Evolutionary conservation across 1,140 invertebrate genomes (phyloP).

Genomic region (Euglossa dilemma): DNA sequence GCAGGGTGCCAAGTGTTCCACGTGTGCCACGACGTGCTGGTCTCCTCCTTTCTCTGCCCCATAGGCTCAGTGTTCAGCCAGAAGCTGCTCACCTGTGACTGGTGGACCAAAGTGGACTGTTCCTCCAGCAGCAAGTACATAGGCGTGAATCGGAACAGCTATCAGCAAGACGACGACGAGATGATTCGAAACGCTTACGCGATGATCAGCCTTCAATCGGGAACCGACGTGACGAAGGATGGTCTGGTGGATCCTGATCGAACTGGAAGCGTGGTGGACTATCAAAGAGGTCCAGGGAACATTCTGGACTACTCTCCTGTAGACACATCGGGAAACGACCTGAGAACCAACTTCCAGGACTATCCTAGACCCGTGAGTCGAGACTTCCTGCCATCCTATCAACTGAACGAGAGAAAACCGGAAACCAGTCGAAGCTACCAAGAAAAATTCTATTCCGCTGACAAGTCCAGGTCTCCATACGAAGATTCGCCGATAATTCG

Average conservation of each 20-base stretch:
- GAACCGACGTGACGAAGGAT: constrained; percentile 59
- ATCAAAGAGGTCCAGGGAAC: constrained; percentile 32
- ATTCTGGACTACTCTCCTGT: constrained; percentile 52
- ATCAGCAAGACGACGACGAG: constrained; percentile 76
- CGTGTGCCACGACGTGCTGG: constrained; percentile 82
- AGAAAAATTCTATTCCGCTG: not conserved
- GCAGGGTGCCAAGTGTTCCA: constrained; percentile 83
- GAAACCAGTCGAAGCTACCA: constrained; percentile 9
- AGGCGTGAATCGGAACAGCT: constrained; percentile 66
- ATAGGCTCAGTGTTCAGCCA: constrained; percentile 84
- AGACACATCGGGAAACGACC: constrained; percentile 62
- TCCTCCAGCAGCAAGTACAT: constrained; percentile 73
- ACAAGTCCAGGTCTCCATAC: constrained; percentile 56
- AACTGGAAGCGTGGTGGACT: constrained; percentile 31
- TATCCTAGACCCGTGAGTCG: constrained; percentile 44
- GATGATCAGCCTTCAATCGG: constrained; percentile 72
- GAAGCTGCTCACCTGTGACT: constrained; percentile 83
- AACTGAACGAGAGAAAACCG: not conserved
- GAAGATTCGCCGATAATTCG: constrained; percentile 71
- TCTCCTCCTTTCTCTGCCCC: constrained; percentile 84
- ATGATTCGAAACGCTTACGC: constrained; percentile 78
- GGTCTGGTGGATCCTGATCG: constrained; percentile 67
- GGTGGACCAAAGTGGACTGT: constrained; percentile 84
- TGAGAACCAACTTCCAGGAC: constrained; percentile 65
- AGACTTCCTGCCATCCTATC: constrained; percentile 29